Evolutionary conservation across 2,888 invertebrate genomes (phyloP).

Genomic region (Anthrax anthrax): DNA sequence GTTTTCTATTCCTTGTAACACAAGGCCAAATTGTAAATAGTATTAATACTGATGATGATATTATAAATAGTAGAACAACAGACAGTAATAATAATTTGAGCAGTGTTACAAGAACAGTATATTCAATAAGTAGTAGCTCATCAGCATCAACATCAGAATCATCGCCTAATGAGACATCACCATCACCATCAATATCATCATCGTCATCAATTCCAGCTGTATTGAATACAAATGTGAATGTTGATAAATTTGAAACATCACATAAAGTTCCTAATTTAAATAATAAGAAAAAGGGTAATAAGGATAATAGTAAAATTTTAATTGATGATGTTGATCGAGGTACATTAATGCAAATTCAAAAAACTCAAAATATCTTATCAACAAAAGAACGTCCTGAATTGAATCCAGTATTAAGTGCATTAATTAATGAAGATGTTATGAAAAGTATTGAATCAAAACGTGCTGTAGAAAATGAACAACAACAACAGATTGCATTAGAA

Average conservation of each 20-base stretch:
- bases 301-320: conserved; percentile 6
- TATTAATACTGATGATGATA: background rate
- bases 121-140: background rate
- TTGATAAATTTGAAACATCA: conserved; percentile 47
- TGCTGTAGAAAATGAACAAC: conserved; percentile 27
- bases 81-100: background rate
- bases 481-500: conserved; percentile 20
- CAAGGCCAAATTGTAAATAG: background rate
- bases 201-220: too few relatives aligned
- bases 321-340: conserved; percentile 13
- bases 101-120: background rate
- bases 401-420: conserved; percentile 33
- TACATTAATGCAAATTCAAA: conserved; percentile 16
- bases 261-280: conserved; percentile 43
- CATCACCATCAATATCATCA: too few relatives aligned
- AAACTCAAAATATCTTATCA: conserved; percentile 27
- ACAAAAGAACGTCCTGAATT: conserved; percentile 34
- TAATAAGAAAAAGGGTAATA: background rate
- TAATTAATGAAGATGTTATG: conserved; percentile 37
- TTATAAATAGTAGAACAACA: too few relatives aligned
- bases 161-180: too few relatives aligned
- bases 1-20: background rate
- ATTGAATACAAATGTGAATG: too few relatives aligned
- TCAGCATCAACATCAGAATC: background rate
- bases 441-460: conserved; percentile 38